These are phyloP conservation scores for Sesia bembeciformis DNA, from an alignment of 2,888 invertebrate species.

Conservation along the genomic window DNA sequence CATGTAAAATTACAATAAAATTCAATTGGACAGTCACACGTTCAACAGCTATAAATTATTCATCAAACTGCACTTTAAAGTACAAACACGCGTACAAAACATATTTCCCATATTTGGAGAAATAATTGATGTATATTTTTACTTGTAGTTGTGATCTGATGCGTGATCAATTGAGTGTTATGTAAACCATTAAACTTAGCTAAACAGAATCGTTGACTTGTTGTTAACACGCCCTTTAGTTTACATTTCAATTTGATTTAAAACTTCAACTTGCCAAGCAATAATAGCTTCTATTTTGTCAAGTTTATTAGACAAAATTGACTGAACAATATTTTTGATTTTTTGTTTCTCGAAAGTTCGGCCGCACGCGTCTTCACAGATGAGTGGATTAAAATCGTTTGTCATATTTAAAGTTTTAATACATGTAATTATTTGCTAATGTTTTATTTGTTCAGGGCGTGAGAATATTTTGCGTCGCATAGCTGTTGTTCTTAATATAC, in stretches of 20 bases:
- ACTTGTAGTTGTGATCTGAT: constrained; percentile 38
- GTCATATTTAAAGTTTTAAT: constrained; percentile 59
- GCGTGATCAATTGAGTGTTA: constrained; percentile 68
- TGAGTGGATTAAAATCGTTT: constrained; percentile 62
- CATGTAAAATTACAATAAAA: too few species aligned
- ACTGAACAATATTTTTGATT: constrained; percentile 5
- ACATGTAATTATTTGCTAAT: constrained; percentile 54
- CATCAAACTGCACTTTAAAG: constrained; percentile 21
- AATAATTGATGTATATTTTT: constrained; percentile 36
- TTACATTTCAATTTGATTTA: constrained; percentile 53
- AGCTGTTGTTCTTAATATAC: too few species aligned
- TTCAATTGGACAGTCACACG: neutral
- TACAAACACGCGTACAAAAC: constrained; percentile 26
- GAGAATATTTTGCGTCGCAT: constrained; percentile 30
- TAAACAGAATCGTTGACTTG: constrained; percentile 39
- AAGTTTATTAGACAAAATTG: constrained; percentile 8
- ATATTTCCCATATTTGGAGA: constrained; percentile 33
- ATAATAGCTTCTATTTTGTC: neutral
- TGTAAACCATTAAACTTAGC: constrained; percentile 62
- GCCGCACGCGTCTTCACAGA: constrained; percentile 53
- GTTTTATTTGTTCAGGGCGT: constrained; percentile 47
- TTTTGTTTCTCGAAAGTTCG: constrained; percentile 25
- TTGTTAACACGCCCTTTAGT: constrained; percentile 54
- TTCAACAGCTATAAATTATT: neutral
- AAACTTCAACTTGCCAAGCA: constrained; percentile 7